phyloP scores from a whole-genome alignment of 2,113 vertebrate species.

The Psittacula cyanocephala region DNA sequence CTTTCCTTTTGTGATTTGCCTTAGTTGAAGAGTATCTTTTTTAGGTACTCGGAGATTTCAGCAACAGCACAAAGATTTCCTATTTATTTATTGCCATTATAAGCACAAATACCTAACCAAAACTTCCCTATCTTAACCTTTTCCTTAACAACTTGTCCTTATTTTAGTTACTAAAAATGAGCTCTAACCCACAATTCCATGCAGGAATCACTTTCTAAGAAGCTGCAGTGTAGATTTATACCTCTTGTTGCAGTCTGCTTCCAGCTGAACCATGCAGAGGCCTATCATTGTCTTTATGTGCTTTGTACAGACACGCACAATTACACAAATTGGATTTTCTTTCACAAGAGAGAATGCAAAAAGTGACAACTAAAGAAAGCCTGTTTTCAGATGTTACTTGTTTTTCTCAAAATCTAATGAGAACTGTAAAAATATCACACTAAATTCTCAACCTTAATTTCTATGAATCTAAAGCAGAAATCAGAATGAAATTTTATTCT shows the following conservation, averaged over 20 bases:
- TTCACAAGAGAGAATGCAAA: not conserved
- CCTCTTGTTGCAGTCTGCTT: not conserved
- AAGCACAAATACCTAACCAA: not conserved
- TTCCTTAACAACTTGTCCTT: not conserved
- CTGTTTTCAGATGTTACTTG: not conserved
- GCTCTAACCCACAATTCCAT: not conserved
- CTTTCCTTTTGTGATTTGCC: not conserved
- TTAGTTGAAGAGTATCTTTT: not conserved
- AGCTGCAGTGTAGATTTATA: not conserved
- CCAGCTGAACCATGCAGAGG: not conserved
- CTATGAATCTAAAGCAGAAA: not conserved
- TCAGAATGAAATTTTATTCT: not conserved
- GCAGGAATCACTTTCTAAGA: not conserved
- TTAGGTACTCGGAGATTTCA: not conserved
- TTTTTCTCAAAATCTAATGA: not conserved
- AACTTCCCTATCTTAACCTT: not conserved
- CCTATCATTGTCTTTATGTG: not conserved
- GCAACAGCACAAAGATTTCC: not conserved
- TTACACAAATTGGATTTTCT: not conserved
- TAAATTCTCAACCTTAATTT: not conserved
- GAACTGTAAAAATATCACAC: not conserved
- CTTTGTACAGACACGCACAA: not conserved
- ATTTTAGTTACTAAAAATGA: not conserved
- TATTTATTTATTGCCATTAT: not conserved
- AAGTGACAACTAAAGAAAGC: not conserved